Conservation (phyloP, 2,888 invertebrate species). For the Eupithecia exiguata region DNA sequence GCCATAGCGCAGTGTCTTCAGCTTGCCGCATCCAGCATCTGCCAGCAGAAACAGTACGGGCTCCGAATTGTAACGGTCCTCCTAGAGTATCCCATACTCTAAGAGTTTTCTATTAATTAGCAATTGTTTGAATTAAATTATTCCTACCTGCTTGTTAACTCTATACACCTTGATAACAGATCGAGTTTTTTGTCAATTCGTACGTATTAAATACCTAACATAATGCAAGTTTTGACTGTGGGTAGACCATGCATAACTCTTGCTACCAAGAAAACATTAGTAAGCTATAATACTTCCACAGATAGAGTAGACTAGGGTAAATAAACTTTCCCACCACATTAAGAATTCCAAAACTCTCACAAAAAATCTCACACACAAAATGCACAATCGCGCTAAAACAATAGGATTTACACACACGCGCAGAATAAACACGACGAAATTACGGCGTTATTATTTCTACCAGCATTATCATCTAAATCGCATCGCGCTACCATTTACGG, state of each 20-base stretch:
- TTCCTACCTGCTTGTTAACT: too few relatives aligned
- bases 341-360: not conserved
- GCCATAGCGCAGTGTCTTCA: too few relatives aligned
- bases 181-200: too few relatives aligned
- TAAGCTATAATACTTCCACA: not conserved
- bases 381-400: slow-evolving; percentile 46
- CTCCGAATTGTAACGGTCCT: too few relatives aligned
- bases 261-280: not conserved
- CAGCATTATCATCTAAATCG: slow-evolving; percentile 83
- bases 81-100: too few relatives aligned
- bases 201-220: too few relatives aligned
- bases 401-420: slow-evolving; percentile 46
- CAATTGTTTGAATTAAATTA: too few relatives aligned
- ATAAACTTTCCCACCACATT: not conserved
- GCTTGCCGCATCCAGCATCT: too few relatives aligned
- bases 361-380: slow-evolving; percentile 43
- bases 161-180: too few relatives aligned
- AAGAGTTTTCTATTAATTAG: too few relatives aligned
- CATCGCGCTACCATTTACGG: slow-evolving; percentile 78
- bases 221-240: too few relatives aligned
- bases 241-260: not conserved
- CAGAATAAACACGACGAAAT: slow-evolving; percentile 66
- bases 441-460: slow-evolving; percentile 78
- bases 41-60: too few relatives aligned
- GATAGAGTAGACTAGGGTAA: not conserved